A percentile compares a stretch with the other conserved stretches of the same genome.
Evolutionary conservation across 2,797 vertebrate species (phyloP).

Genomic region (Mormyrus proboscirostris): DNA sequence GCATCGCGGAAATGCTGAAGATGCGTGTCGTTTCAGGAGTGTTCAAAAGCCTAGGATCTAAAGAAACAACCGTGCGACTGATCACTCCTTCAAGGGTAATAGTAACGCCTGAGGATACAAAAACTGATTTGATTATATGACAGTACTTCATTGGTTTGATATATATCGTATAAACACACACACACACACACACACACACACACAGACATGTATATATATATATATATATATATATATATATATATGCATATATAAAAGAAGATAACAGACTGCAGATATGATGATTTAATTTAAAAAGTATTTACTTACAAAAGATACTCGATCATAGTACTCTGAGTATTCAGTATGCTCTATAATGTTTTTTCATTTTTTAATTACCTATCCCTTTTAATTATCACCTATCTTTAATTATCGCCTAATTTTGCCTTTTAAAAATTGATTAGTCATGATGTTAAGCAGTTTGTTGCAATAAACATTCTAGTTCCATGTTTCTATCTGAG

Average conservation of each 20-base stretch:
- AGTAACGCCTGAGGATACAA: neutral
- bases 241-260: neutral
- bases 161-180: neutral
- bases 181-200: neutral
- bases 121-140: neutral
- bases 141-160: neutral
- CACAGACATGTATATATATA: neutral
- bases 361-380: neutral
- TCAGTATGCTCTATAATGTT: neutral
- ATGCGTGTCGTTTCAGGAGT: neutral
- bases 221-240: neutral
- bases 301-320: neutral
- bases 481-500: neutral
- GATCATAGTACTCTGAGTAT: neutral
- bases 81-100: neutral
- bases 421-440: neutral
- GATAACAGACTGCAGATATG: neutral
- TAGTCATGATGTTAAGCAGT: neutral
- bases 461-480: neutral
- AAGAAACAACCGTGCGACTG: neutral
- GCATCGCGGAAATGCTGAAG: neutral
- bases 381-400: neutral
- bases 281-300: neutral
- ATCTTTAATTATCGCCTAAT: neutral
- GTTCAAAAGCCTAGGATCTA: neutral